Percentiles rank a stretch among this genome's conserved stretches.
Conservation (phyloP, 2,888 invertebrate genomes). For the Tinea semifulvella region DNA sequence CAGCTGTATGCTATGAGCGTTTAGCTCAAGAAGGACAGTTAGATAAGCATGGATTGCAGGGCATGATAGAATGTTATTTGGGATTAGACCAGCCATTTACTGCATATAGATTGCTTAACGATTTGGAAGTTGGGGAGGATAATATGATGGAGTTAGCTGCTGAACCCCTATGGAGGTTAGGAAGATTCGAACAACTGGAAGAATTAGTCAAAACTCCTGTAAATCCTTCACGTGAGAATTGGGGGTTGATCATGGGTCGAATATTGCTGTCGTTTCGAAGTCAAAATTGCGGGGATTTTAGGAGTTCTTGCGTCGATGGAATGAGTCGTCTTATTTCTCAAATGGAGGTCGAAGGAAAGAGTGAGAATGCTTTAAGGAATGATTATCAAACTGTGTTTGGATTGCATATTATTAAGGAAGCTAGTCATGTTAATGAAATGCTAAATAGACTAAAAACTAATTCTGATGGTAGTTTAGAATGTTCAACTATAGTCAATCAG, state of each 20-base stretch:
- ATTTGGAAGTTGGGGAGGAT: constrained; percentile 68
- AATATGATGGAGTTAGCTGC: constrained; percentile 72
- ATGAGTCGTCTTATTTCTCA: constrained; percentile 37
- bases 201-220: constrained; percentile 63
- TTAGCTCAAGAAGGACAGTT: constrained; percentile 70
- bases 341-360: constrained; percentile 48
- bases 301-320: constrained; percentile 45
- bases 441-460: constrained; percentile 34
- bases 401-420: constrained; percentile 52
- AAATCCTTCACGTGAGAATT: constrained; percentile 67
- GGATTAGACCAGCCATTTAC: constrained; percentile 88
- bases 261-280: constrained; percentile 69
- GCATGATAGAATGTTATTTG: constrained; percentile 87
- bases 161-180: constrained; percentile 89
- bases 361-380: constrained; percentile 48
- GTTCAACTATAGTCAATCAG: constrained; percentile 51
- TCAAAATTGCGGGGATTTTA: constrained; percentile 39
- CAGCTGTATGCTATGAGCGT: constrained; percentile 88
- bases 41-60: constrained; percentile 64
- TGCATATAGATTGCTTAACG: constrained; percentile 75
- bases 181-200: constrained; percentile 83
- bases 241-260: constrained; percentile 80
- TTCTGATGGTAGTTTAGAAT: constrained; percentile 36
- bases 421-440: constrained; percentile 20
- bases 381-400: constrained; percentile 55